phyloP scores from a whole-genome alignment of 35 echinoderm and acorn worm species.

The Amphiura filiformis region DNA sequence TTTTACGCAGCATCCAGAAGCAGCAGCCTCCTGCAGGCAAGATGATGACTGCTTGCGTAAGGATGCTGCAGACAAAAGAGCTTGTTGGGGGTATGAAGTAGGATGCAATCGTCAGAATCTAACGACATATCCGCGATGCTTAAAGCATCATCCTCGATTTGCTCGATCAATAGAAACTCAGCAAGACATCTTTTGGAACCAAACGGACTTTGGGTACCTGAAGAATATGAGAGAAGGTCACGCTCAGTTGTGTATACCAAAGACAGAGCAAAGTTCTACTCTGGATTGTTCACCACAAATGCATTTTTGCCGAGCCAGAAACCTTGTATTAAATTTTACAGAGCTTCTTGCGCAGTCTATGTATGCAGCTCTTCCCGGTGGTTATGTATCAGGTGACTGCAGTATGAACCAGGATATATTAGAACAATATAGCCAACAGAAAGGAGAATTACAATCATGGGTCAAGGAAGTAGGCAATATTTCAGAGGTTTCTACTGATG shows the following conservation, averaged over 20 bases:
- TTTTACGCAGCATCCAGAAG: constrained; percentile 18
- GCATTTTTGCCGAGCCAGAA: not conserved
- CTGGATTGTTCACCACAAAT: not conserved
- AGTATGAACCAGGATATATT: not conserved
- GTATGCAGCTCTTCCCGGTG: not conserved
- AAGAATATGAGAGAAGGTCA: not conserved
- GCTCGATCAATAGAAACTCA: not conserved
- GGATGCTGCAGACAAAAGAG: constrained; percentile 14
- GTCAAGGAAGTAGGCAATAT: not conserved
- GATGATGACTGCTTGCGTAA: constrained; percentile 42
- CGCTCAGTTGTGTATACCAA: not conserved
- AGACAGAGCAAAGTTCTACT: not conserved
- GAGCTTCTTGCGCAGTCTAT: too few relatives aligned
- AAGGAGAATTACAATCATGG: not conserved
- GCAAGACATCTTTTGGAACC: not conserved
- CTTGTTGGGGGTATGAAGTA: constrained; percentile 50
- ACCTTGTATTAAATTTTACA: too few relatives aligned
- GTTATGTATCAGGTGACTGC: not conserved
- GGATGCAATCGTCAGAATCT: not conserved
- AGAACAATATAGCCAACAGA: not conserved
- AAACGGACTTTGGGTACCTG: not conserved
- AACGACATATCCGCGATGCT: constrained; percentile 9
- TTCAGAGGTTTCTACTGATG: not conserved
- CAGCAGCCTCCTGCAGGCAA: constrained; percentile 22
- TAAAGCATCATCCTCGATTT: too few relatives aligned